Evolutionary conservation across 2,113 vertebrate species (phyloP).

Genomic region (Tylochromis polylepis): DNA sequence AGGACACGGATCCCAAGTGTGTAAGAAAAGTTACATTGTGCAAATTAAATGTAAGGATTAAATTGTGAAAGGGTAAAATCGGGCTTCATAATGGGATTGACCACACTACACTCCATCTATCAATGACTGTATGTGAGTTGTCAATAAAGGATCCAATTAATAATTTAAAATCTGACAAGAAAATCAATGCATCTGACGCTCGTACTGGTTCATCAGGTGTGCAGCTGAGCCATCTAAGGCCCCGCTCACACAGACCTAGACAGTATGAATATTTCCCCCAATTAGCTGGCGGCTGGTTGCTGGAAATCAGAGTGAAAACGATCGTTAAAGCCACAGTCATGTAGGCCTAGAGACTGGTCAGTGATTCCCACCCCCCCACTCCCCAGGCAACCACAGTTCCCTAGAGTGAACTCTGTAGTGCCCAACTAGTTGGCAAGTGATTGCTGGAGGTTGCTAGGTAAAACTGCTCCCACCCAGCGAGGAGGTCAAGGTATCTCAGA

Average conservation of each 20-base stretch:
- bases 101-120: neutral
- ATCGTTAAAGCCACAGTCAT: neutral
- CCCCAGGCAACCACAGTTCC: neutral
- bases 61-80: neutral
- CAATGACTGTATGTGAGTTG: neutral
- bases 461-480: conserved; percentile 24
- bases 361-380: neutral
- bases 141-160: neutral
- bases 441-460: neutral
- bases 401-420: neutral
- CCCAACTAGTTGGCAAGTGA: neutral
- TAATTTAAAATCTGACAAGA: neutral
- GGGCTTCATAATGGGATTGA: neutral
- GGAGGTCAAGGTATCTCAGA: conserved; percentile 31
- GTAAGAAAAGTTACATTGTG: neutral
- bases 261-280: neutral
- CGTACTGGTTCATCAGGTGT: neutral
- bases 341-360: neutral
- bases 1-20: neutral
- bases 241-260: neutral
- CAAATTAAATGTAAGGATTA: neutral
- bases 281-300: neutral
- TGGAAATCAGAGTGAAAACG: neutral
- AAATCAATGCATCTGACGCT: neutral
- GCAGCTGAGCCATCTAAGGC: neutral